Percentiles rank a stretch among this genome's conserved stretches.
These are phyloP conservation scores for Cantharis lateralis DNA, from an alignment of 2,888 invertebrate genomes.

Conservation along the genomic window DNA sequence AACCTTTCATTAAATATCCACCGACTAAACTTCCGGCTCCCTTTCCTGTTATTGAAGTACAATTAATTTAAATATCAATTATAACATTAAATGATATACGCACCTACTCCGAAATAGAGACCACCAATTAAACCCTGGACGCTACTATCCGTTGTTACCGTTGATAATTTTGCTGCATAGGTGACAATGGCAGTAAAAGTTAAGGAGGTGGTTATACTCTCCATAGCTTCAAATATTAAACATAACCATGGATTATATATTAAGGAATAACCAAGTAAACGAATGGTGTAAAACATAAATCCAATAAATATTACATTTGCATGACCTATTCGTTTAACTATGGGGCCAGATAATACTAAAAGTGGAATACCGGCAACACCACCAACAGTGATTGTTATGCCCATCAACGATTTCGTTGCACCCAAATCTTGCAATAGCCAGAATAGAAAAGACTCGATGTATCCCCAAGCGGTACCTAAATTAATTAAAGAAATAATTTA, in stretches of 20 bases:
- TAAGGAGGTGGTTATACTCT: conserved; percentile 75
- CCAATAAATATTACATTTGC: conserved; percentile 79
- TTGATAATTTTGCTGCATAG: conserved; percentile 74
- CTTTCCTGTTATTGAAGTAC: conserved; percentile 61
- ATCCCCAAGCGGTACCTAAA: conserved; percentile 80
- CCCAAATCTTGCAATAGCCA: conserved; percentile 80
- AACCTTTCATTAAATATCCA: conserved; percentile 73
- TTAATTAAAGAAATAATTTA: conserved; percentile 12
- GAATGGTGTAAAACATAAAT: conserved; percentile 75
- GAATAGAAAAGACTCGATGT: conserved; percentile 80
- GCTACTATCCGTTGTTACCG: conserved; percentile 74
- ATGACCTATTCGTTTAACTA: conserved; percentile 73
- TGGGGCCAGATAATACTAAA: conserved; percentile 76
- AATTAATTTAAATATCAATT: neutral
- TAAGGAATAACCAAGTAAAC: conserved; percentile 74
- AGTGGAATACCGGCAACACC: conserved; percentile 77
- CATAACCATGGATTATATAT: conserved; percentile 79
- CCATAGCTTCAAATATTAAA: conserved; percentile 76
- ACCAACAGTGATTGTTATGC: conserved; percentile 78
- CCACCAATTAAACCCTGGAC: conserved; percentile 80
- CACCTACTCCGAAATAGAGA: conserved; percentile 79
- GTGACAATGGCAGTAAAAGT: conserved; percentile 79
- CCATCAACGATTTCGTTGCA: conserved; percentile 76
- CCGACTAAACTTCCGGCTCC: conserved; percentile 77
- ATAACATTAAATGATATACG: conserved; percentile 36